A percentile compares a stretch with the other conserved stretches of the same genome.
These are phyloP conservation scores for western clawed frog (Xenopus tropicalis) DNA, from an alignment of 2,113 vertebrate species.

Conservation along the genomic window DNA sequence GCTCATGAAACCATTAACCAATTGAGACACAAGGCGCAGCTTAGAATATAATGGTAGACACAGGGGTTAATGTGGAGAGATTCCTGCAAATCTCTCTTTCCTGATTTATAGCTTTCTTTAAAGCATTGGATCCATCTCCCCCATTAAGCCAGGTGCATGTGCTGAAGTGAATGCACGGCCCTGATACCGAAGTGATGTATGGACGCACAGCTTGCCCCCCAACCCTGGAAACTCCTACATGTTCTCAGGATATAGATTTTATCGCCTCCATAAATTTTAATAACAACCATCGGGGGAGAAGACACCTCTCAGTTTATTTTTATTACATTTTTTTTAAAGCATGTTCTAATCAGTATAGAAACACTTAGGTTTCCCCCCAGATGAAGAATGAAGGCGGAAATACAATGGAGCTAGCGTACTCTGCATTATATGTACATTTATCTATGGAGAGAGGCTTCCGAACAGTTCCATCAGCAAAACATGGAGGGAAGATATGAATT, in stretches of 20 bases:
- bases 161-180: not conserved
- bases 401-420: not conserved
- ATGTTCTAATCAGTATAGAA: constrained; percentile 8
- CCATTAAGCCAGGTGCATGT: constrained; percentile 22
- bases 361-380: constrained; percentile 3
- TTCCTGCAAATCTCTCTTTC: not conserved
- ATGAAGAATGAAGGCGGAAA: constrained; percentile 21
- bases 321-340: constrained; percentile 12
- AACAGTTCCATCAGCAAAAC: too few species aligned
- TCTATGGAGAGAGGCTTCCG: too few species aligned
- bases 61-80: not conserved
- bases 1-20: too few species aligned
- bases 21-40: too few species aligned
- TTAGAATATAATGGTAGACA: too few species aligned
- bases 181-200: constrained; percentile 14
- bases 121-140: not conserved
- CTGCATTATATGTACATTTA: constrained; percentile 1
- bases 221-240: constrained; percentile 24
- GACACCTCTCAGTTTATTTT: constrained; percentile 35
- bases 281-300: constrained; percentile 25
- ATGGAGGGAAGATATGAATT: too few species aligned
- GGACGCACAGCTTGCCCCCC: constrained; percentile 8
- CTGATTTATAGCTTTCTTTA: constrained; percentile 2
- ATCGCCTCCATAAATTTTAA: constrained; percentile 33
- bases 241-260: constrained; percentile 45